A percentile compares a stretch with the other conserved stretches of the same genome.
Evolutionary conservation across 2,113 vertebrate species (phyloP).

Genomic region (Mobula birostris): DNA sequence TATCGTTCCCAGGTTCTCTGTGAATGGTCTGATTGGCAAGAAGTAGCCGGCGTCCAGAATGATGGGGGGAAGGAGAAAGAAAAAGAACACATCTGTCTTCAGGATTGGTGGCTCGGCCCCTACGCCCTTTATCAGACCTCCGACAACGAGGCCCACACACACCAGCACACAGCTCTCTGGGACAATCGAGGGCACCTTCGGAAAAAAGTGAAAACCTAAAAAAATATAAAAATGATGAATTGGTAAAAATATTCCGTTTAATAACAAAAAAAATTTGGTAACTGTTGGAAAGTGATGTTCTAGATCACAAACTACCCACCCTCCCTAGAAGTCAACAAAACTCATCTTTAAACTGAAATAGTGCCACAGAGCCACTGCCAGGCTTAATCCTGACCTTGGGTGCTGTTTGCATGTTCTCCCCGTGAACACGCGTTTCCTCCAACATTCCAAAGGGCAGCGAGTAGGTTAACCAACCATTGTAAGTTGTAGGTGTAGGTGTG

Average conservation of each 20-base stretch:
- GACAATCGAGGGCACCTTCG: constrained; percentile 77
- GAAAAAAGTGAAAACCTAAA: constrained; percentile 88
- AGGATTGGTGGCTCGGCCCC: constrained; percentile 75
- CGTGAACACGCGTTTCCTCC: too few species aligned
- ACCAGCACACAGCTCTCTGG: constrained; percentile 96
- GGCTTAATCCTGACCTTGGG: too few species aligned
- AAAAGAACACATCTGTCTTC: constrained; percentile 75
- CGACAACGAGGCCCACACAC: constrained; percentile 82
- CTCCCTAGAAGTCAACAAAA: too few species aligned
- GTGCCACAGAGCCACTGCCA: too few species aligned
- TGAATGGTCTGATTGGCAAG: constrained; percentile 87
- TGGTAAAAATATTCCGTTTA: too few species aligned
- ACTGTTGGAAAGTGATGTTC: neutral
- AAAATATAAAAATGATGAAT: neutral
- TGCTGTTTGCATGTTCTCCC: too few species aligned
- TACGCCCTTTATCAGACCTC: constrained; percentile 79
- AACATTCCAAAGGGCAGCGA: too few species aligned
- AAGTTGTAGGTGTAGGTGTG: too few species aligned
- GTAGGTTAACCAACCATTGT: too few species aligned
- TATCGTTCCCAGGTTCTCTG: constrained; percentile 95
- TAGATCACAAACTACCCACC: neutral
- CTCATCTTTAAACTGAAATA: too few species aligned
- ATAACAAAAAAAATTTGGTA: neutral
- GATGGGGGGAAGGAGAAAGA: constrained; percentile 90
- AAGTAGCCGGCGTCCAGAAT: constrained; percentile 97